Evolutionary conservation across 2,797 vertebrate genomes (phyloP).

Genomic region (Nyctibius grandis): DNA sequence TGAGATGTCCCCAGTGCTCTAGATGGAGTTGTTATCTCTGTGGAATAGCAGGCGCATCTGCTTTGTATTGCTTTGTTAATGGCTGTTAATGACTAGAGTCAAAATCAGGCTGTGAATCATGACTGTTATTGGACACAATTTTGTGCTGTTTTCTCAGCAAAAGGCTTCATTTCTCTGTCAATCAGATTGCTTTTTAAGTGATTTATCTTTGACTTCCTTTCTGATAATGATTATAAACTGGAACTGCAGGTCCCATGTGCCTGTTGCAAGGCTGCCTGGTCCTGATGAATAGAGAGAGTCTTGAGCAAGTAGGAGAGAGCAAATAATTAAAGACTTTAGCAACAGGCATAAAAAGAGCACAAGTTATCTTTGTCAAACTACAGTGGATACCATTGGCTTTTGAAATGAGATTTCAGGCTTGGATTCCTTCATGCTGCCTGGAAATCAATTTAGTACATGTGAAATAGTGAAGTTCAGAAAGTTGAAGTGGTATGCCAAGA

Average conservation of each 20-base stretch:
- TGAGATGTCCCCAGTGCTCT: not conserved
- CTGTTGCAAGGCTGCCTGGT: not conserved
- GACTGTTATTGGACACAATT: constrained; percentile 26
- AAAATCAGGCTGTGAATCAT: constrained; percentile 46
- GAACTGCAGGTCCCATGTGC: not conserved
- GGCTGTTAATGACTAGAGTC: constrained; percentile 33
- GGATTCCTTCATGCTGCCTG: constrained; percentile 30
- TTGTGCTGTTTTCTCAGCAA: constrained; percentile 35
- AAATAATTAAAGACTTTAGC: constrained; percentile 44
- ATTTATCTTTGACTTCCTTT: constrained; percentile 28
- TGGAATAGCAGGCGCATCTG: constrained; percentile 40
- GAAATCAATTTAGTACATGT: constrained; percentile 55
- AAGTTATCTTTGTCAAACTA: constrained; percentile 15
- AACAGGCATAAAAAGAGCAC: constrained; percentile 1
- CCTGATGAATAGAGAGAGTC: constrained; percentile 13
- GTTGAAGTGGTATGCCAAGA: constrained; percentile 15
- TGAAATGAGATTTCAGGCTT: constrained; percentile 41
- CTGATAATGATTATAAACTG: constrained; percentile 49
- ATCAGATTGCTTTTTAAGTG: not conserved
- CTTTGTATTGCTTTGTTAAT: constrained; percentile 35
- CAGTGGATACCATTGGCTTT: constrained; percentile 5
- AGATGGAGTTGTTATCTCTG: constrained; percentile 5
- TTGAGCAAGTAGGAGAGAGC: not conserved
- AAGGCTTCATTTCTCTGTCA: not conserved
- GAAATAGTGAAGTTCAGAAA: constrained; percentile 40